Evolutionary conservation across 2,888 invertebrate species (phyloP).

Genomic region (Protodeltote pygarga): DNA sequence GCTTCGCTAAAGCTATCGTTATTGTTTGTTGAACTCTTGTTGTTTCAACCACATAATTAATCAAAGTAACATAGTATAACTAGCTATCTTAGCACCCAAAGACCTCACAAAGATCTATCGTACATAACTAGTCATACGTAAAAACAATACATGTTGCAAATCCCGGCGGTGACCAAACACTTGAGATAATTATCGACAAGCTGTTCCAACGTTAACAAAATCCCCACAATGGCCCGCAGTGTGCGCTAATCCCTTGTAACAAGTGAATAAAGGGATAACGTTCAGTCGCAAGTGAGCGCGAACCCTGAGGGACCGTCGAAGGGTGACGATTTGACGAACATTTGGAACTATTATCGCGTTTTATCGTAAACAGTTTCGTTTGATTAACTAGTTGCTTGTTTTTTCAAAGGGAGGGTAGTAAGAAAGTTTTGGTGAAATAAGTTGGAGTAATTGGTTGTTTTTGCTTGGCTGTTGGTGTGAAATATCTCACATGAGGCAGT

Average conservation of each 20-base stretch:
- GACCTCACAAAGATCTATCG: conserved; percentile 10
- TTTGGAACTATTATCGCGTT: conserved; percentile 45
- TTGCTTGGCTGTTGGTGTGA: no score
- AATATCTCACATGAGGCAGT: no score
- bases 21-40: no score
- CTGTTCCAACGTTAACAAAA: conserved; percentile 31
- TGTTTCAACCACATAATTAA: no score
- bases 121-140: conserved; percentile 20
- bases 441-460: no score
- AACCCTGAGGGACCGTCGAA: conserved; percentile 37
- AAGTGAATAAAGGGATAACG: conserved; percentile 47
- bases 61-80: no score
- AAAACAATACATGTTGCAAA: conserved; percentile 33
- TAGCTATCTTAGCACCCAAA: no score
- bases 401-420: conserved; percentile 1
- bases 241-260: conserved; percentile 47
- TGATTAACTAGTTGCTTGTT: conserved; percentile 38
- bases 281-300: conserved; percentile 26
- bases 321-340: conserved; percentile 30
- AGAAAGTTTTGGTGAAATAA: neutral
- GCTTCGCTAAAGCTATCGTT: no score
- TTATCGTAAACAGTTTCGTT: conserved; percentile 46
- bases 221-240: conserved; percentile 23
- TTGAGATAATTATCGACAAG: conserved; percentile 47
- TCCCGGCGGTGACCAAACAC: conserved; percentile 35